Base-by-base conservation (phyloP, 1,140 invertebrate species). In the Panulirus ornatus region DNA sequence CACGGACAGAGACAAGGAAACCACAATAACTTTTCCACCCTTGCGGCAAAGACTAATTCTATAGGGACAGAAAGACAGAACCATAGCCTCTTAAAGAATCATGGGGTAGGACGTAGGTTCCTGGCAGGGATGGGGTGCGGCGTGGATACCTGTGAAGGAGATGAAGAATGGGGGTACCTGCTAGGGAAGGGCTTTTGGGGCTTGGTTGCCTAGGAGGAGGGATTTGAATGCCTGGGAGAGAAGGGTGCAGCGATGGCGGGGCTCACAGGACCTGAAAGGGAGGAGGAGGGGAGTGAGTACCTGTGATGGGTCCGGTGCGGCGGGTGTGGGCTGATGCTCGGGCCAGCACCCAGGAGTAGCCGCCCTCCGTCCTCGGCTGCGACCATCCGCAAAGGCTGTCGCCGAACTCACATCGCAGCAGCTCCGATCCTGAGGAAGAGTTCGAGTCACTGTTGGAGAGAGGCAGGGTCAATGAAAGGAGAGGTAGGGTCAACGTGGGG, bases 251-350 rank as follows among this genome's bases (percentile, higher is more conserved):
- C n/a, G n/a, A n/a, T n/a, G n/a, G n/a, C n/a, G n/a, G n/a, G n/a
- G n/a, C n/a, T n/a, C n/a, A n/a, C n/a, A n/a, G n/a, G n/a, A n/a
- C n/a, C n/a, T n/a, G 34, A 75, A 3, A 42, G 36, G 40, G 36
- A 34, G 44, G 16, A 36, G 36, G 47, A 6, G 27, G 11, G 19
- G 30, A 47, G 22, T 14, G 22, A 75, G 22, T 38, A 92, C 91
- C 91, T 9, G 88, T 87, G 16, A 92, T 92, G n/a, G 91, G 91
- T 34, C 91, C 91, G 9, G 91, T 92, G 38, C 91, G 42, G 9
- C 91, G 58, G n/a, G 83, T 40, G 63, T 92, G 91, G 2, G 91
- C 84, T 19, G 91, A 92, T 11, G 88, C 83, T 34, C 51, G 40
- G 66, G 91, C 88, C 27, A 75, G 81, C 16, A 83, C 58, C 91